A percentile compares a stretch with the other conserved stretches of the same genome.
These are phyloP conservation scores for Crypturellus tataupa DNA, from an alignment of 2,797 vertebrate genomes.

Conservation along the genomic window DNA sequence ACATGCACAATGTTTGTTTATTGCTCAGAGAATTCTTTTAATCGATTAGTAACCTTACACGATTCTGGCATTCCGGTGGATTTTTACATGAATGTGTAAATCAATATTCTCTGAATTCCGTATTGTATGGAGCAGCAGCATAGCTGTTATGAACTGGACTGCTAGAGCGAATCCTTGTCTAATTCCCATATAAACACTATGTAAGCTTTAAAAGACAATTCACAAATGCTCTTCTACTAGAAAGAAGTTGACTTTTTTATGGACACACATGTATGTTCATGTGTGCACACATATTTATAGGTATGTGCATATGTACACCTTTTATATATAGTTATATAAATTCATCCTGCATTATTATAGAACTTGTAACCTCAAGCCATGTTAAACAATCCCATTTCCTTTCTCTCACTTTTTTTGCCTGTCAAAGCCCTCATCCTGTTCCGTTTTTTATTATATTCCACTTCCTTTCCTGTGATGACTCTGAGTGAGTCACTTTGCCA, in stretches of 20 bases:
- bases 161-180: neutral
- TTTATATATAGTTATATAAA: neutral
- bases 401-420: slow-evolving; percentile 73
- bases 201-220: neutral
- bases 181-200: rapidly evolving
- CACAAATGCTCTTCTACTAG: neutral
- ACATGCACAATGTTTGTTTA: too few relatives aligned
- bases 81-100: neutral
- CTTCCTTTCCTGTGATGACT: slow-evolving; percentile 75
- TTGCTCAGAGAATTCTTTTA: neutral
- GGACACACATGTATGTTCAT: rapidly evolving
- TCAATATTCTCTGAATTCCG: neutral
- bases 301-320: neutral
- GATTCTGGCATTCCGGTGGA: neutral
- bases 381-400: slow-evolving; percentile 74
- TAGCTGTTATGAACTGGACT: neutral
- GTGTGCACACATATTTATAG: neutral
- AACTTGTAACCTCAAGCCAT: slow-evolving; percentile 42
- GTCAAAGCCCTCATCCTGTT: slow-evolving; percentile 73
- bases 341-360: neutral
- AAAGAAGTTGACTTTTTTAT: neutral
- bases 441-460: slow-evolving; percentile 74
- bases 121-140: neutral
- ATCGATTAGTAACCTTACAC: neutral
- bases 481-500: slow-evolving; percentile 71